A percentile compares a stretch with the other conserved stretches of the same genome.
Conservation (phyloP, 1,140 invertebrate species). For the Cylas formicarius region DNA sequence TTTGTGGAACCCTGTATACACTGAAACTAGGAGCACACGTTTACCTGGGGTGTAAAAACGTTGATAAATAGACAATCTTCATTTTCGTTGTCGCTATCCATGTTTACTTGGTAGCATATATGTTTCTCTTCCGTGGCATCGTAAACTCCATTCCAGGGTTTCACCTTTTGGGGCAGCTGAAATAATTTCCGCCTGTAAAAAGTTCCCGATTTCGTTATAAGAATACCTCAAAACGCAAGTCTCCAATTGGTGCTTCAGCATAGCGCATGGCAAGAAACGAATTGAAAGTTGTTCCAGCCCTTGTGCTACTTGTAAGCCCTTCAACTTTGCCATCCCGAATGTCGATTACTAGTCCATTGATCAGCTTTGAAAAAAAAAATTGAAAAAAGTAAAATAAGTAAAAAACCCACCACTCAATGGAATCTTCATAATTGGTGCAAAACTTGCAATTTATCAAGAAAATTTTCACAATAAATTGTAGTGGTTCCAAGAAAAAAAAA, state of each 20-base stretch:
- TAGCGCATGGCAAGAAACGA: neutral
- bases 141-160: slow-evolving; percentile 2
- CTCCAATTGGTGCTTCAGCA: slow-evolving; percentile 1
- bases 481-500: no score
- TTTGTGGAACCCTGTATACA: no score
- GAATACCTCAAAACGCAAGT: neutral
- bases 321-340: neutral
- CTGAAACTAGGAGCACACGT: no score
- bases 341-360: neutral
- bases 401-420: no score
- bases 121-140: slow-evolving; percentile 1
- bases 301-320: neutral
- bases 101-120: slow-evolving; percentile 2
- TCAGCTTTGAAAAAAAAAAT: no score
- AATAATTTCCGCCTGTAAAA: neutral
- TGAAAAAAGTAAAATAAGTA: no score
- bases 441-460: no score
- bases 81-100: neutral
- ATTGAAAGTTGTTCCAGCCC: neutral
- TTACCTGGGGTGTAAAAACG: neutral
- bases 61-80: neutral
- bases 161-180: neutral
- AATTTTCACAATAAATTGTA: no score
- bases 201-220: neutral
- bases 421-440: no score